Evolutionary conservation across 2,888 invertebrate species (phyloP).

Genomic region (Cataglyphis livida): DNA sequence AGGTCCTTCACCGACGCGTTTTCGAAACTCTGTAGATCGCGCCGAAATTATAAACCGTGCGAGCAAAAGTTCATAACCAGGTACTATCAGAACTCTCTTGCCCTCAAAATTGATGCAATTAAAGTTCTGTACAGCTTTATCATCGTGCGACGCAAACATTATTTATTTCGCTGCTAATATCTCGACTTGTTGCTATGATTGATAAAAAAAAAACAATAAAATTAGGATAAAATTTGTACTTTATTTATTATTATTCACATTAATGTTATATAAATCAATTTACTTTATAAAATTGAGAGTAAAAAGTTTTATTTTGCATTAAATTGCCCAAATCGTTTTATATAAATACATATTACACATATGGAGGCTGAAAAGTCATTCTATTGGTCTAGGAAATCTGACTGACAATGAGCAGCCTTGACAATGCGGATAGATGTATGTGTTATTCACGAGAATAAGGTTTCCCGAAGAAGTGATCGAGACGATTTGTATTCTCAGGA

Average conservation of each 20-base stretch:
- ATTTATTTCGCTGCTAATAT: neutral
- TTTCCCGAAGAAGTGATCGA: slow-evolving; percentile 56
- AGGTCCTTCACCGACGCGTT: slow-evolving; percentile 37
- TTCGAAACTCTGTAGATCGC: slow-evolving; percentile 38
- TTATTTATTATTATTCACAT: neutral
- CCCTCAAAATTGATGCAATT: slow-evolving; percentile 25
- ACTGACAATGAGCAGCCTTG: slow-evolving; percentile 65
- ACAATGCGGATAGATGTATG: slow-evolving; percentile 69
- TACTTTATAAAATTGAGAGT: neutral
- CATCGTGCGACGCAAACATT: neutral
- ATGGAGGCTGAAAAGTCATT: slow-evolving; percentile 33
- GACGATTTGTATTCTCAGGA: slow-evolving; percentile 71
- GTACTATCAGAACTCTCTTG: slow-evolving; percentile 35
- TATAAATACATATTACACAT: slow-evolving; percentile 16
- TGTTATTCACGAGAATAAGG: slow-evolving; percentile 70
- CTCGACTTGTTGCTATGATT: neutral
- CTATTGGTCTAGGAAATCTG: slow-evolving; percentile 65
- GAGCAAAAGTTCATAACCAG: slow-evolving; percentile 37
- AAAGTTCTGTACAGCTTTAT: slow-evolving; percentile 24
- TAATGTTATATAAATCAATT: neutral
- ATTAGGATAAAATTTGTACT: neutral
- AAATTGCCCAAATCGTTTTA: neutral
- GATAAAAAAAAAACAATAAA: neutral
- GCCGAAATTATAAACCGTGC: slow-evolving; percentile 45
- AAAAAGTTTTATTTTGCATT: neutral